Evolutionary conservation across 2,888 invertebrate species (phyloP).

Genomic region (Helicoverpa assulta): DNA sequence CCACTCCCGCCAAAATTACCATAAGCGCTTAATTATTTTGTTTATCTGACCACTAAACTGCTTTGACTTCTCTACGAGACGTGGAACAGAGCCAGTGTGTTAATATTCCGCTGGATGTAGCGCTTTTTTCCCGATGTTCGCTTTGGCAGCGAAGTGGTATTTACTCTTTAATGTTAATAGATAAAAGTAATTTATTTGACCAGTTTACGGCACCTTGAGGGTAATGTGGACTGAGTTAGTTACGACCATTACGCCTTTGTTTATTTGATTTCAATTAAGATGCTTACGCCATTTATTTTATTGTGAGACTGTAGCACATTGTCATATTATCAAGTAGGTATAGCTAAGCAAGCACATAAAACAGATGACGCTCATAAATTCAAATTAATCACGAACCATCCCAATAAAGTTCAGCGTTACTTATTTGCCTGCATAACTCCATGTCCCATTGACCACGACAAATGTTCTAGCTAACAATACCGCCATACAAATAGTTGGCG

Average conservation of each 20-base stretch:
- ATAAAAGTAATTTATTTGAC: constrained; percentile 43
- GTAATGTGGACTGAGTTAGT: constrained; percentile 15
- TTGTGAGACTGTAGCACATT: not conserved
- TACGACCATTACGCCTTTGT: not conserved
- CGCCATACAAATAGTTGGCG: constrained; percentile 41
- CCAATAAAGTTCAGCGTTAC: not conserved
- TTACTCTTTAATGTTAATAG: constrained; percentile 47
- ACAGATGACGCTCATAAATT: constrained; percentile 1
- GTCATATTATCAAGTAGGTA: too few relatives aligned
- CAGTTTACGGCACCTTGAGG: constrained; percentile 11
- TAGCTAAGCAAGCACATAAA: too few relatives aligned
- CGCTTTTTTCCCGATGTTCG: constrained; percentile 39
- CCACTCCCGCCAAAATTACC: constrained; percentile 71
- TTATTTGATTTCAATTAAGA: constrained; percentile 15
- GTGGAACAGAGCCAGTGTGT: constrained; percentile 68
- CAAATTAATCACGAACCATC: not conserved
- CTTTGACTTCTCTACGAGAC: constrained; percentile 70
- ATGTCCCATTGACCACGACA: constrained; percentile 29
- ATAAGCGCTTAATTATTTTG: constrained; percentile 86
- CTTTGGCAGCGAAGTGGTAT: constrained; percentile 43
- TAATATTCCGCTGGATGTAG: constrained; percentile 44
- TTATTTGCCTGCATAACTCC: not conserved
- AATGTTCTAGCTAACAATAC: constrained; percentile 11
- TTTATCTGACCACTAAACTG: constrained; percentile 86
- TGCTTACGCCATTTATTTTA: not conserved